These are phyloP conservation scores for Sapayoa aenigma DNA, from an alignment of 2,113 vertebrate species.

Conservation along the genomic window DNA sequence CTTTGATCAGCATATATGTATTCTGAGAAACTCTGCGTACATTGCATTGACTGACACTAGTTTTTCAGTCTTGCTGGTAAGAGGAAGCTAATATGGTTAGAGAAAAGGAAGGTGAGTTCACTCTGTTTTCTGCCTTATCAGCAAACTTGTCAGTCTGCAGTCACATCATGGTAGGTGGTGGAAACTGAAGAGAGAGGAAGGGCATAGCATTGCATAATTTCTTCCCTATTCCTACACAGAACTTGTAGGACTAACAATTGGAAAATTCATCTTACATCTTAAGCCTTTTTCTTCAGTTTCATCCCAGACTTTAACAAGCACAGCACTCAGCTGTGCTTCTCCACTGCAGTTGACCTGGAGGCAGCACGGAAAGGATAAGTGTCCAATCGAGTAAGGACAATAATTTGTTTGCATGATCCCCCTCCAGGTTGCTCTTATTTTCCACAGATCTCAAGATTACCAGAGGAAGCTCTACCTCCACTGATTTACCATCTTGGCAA, in stretches of 20 bases:
- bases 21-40: background rate
- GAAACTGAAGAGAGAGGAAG: background rate
- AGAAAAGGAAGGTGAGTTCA: background rate
- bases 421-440: background rate
- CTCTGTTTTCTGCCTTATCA: background rate
- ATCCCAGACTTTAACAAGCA: background rate
- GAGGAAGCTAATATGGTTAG: background rate
- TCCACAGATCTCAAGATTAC: background rate
- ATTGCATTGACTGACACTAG: background rate
- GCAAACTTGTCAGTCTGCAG: background rate
- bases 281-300: background rate
- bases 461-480: background rate
- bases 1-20: background rate
- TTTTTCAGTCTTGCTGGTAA: background rate
- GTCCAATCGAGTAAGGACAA: background rate
- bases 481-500: background rate
- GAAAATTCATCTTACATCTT: background rate
- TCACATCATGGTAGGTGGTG: background rate
- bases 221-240: background rate
- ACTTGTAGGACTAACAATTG: background rate
- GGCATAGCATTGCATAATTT: background rate
- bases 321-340: fast-evolving
- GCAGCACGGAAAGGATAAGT: background rate
- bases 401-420: background rate
- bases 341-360: background rate